Conservation (phyloP, 2,888 invertebrate genomes). For the Mongoloraphidia duomilia region DNA sequence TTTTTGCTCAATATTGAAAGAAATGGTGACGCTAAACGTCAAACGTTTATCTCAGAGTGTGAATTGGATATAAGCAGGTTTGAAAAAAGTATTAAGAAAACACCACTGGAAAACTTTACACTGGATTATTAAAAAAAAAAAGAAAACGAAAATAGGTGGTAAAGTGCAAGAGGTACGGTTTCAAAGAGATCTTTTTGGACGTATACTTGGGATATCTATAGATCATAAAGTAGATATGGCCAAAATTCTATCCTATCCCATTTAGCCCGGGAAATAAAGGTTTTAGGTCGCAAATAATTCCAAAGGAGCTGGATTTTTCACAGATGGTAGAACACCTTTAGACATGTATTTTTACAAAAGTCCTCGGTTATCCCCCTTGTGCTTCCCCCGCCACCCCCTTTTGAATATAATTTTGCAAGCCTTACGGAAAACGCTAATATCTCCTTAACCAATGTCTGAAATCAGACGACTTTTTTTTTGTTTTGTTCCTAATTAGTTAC, state of each 20-base stretch:
- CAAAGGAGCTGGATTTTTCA: too few relatives aligned
- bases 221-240: conserved; percentile 11
- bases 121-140: conserved; percentile 11
- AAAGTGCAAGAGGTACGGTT: conserved; percentile 17
- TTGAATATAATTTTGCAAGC: too few relatives aligned
- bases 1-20: conserved; percentile 4
- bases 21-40: conserved; percentile 13
- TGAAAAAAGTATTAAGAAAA: conserved; percentile 16
- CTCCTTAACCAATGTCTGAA: too few relatives aligned
- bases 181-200: conserved; percentile 17
- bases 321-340: too few relatives aligned
- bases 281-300: too few relatives aligned
- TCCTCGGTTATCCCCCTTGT: too few relatives aligned
- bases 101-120: conserved; percentile 15
- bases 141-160: conserved; percentile 13
- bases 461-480: too few relatives aligned
- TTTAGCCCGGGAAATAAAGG: too few relatives aligned
- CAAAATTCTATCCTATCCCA: conserved; percentile 19
- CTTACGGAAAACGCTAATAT: too few relatives aligned
- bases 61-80: conserved; percentile 14
- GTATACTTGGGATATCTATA: conserved; percentile 14
- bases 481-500: too few relatives aligned
- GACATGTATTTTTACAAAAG: too few relatives aligned
- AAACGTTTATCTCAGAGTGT: conserved; percentile 18
- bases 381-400: too few relatives aligned